phyloP scores from a whole-genome alignment of 1,140 invertebrate genomes.

The Hyles vespertilio region DNA sequence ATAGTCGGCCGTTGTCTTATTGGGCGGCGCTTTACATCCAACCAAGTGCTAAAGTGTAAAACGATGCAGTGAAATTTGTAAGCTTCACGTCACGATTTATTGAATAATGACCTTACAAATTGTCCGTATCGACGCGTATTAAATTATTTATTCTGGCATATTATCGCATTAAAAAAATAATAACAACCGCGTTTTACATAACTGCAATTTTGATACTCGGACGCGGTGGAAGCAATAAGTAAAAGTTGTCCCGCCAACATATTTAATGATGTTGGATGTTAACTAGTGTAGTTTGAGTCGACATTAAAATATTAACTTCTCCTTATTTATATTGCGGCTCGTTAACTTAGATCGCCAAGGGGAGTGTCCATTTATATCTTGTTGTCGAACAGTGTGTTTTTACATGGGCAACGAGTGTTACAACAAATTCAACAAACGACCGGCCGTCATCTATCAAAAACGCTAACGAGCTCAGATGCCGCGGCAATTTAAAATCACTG shows the following conservation, averaged over 20 bases:
- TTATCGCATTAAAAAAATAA: slow-evolving; percentile 15
- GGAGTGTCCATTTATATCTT: slow-evolving; percentile 66
- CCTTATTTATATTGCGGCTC: slow-evolving; percentile 70
- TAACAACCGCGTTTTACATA: not conserved
- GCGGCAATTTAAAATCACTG: slow-evolving; percentile 64
- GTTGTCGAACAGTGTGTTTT: slow-evolving; percentile 68
- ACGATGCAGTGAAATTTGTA: slow-evolving; percentile 68
- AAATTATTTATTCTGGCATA: slow-evolving; percentile 25
- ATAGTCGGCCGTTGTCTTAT: slow-evolving; percentile 69
- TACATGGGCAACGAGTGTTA: slow-evolving; percentile 59
- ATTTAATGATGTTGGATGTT: slow-evolving; percentile 16
- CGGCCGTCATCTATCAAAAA: slow-evolving; percentile 74
- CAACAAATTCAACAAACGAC: slow-evolving; percentile 70
- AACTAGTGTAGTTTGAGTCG: slow-evolving; percentile 24
- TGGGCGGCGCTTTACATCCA: slow-evolving; percentile 60
- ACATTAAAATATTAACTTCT: slow-evolving; percentile 38
- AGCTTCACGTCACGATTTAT: slow-evolving; percentile 65
- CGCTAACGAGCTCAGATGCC: slow-evolving; percentile 69
- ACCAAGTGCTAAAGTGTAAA: slow-evolving; percentile 73
- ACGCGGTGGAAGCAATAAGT: not conserved
- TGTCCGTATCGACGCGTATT: slow-evolving; percentile 39
- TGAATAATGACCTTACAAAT: slow-evolving; percentile 69
- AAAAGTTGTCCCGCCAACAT: slow-evolving; percentile 7
- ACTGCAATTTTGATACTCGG: not conserved
- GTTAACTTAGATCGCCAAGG: slow-evolving; percentile 70